Evolutionary conservation across 2,797 vertebrate species (phyloP).

Genomic region (Sebastes steindachneri): DNA sequence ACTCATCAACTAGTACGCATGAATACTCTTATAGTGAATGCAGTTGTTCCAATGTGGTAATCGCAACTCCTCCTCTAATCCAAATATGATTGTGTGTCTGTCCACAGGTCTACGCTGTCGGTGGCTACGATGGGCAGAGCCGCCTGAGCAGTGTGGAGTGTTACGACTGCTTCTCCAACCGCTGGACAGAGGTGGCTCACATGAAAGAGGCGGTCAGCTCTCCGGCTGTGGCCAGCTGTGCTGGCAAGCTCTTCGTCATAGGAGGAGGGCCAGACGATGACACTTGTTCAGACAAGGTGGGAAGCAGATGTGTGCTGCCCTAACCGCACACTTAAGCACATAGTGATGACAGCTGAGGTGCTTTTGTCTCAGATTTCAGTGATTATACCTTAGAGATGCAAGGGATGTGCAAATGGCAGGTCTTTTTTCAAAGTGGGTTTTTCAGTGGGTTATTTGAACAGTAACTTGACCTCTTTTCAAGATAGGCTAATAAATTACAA

Average conservation of each 20-base stretch:
- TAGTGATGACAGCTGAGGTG: constrained; percentile 4
- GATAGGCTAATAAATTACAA: background rate
- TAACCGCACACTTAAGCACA: constrained; percentile 11
- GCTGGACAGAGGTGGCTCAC: constrained; percentile 96
- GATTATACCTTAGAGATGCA: constrained; percentile 8
- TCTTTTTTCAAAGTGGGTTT: background rate
- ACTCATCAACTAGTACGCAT: background rate
- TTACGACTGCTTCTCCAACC: constrained; percentile 98
- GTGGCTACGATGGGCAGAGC: constrained; percentile 96
- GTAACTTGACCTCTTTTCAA: background rate
- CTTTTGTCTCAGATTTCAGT: background rate
- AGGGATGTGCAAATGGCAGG: background rate
- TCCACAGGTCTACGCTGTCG: constrained; percentile 94
- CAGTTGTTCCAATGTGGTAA: background rate
- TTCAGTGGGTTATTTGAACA: background rate
- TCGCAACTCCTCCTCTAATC: background rate
- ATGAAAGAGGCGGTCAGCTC: constrained; percentile 97
- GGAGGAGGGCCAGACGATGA: constrained; percentile 96
- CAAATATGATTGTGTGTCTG: constrained; percentile 26
- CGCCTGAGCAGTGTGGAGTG: constrained; percentile 96
- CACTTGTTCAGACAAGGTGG: constrained; percentile 97
- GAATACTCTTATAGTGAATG: background rate
- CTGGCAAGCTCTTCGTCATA: constrained; percentile 94
- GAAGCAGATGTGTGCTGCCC: constrained; percentile 37
- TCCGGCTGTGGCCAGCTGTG: constrained; percentile 94